Base-by-base conservation (phyloP, 1,140 invertebrate genomes). In the Dreissena rostriformis region DNA sequence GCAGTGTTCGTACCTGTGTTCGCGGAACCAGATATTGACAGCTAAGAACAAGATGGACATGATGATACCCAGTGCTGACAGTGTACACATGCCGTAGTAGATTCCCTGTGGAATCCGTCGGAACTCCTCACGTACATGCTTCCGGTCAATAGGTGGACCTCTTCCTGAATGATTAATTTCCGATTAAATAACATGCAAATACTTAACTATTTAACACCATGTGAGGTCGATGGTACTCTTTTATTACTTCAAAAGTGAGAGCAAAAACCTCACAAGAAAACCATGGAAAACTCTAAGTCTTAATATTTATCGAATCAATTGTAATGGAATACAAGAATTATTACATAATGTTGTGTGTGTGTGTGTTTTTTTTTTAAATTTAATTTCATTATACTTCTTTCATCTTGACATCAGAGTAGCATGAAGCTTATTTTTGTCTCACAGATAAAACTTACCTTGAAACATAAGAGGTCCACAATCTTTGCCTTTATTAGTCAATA, bases 1-100 rank as follows among this genome's bases (percentile, higher is more conserved):
- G 39, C 2, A 2, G 22, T 61, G 17, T n/a, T n/a, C 91, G 93
- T 94, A 98, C 97, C 98, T 96, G 94, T 99, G 98, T 94, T 99
- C 98, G 84, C 98, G 95, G 93, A 97, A 99, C 89, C 96, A 97
- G 87, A 99, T 98, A 94, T 99, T 99, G 92, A 99, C 97, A 68
- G 96, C 96, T n/a, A 99, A 95, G 93, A 99, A 99, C 66, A 97
- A 95, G n/a, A 96, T 95, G 7, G 98, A 97, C 90, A 99, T 95
- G 26, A 98, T 94, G 82, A 99, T 98, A 22, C 98, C 98, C 49
- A 98, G 94, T n/a, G 97, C 96, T 0, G 98, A 97, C 51, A 97
- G 95, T 66, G 97, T 95, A 19, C 97, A 96, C 83, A 99, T 96
- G n/a, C 97, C 95, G 57, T 93, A 92, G 77, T 91, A 84, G 39